Conservation (phyloP, 2,113 vertebrate genomes). For the Sphyrna mokarran region DNA sequence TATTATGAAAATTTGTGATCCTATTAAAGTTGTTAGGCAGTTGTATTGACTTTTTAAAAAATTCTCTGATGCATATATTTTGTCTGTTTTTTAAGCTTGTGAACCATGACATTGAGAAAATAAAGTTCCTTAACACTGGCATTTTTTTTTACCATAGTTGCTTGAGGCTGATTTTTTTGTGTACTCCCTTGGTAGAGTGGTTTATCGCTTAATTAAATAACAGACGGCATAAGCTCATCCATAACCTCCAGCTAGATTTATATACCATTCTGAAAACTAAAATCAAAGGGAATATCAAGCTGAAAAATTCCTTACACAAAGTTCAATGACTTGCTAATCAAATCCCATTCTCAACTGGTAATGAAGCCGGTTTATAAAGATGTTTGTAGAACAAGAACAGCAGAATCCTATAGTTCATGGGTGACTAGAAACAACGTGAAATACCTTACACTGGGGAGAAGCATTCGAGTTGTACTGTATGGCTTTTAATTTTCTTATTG, state of each 20-base stretch:
- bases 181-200: constrained; percentile 39
- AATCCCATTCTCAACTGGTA: not conserved
- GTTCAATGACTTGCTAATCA: constrained; percentile 30
- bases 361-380: not conserved
- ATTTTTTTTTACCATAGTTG: constrained; percentile 42
- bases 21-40: not conserved
- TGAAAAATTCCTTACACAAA: constrained; percentile 19
- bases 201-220: constrained; percentile 55
- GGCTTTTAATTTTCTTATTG: not conserved
- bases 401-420: not conserved
- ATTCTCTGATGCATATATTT: not conserved
- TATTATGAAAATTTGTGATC: not conserved
- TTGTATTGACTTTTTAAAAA: not conserved
- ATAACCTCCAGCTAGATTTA: constrained; percentile 44
- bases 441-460: not conserved
- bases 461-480: not conserved
- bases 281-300: constrained; percentile 36
- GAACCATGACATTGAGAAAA: constrained; percentile 29
- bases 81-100: not conserved
- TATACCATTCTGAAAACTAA: constrained; percentile 5
- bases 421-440: not conserved
- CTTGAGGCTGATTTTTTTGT: constrained; percentile 40
- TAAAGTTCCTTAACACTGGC: not conserved
- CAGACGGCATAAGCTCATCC: constrained; percentile 48
- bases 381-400: not conserved